phyloP scores from a whole-genome alignment of 2,888 invertebrate species.

The Nephrotoma flavescens region DNA sequence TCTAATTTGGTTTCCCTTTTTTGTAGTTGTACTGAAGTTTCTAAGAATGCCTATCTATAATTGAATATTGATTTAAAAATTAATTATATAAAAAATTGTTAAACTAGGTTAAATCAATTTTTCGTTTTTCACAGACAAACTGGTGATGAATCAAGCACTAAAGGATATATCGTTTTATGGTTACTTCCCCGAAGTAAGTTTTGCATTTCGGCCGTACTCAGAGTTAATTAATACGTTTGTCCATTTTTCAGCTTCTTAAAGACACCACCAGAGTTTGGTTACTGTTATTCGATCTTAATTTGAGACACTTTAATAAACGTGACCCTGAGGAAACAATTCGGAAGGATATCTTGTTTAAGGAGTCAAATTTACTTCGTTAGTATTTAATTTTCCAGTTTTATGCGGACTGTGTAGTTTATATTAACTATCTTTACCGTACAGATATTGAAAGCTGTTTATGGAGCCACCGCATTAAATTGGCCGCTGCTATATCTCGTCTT shows the following conservation, averaged over 20 bases:
- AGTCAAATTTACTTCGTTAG: conserved; percentile 23
- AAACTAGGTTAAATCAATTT: neutral
- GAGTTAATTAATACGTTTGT: neutral
- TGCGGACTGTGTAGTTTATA: neutral
- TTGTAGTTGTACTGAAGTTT: neutral
- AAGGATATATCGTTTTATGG: conserved; percentile 33
- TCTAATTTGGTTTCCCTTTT: neutral
- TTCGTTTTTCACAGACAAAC: conserved; percentile 30
- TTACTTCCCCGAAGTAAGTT: conserved; percentile 21
- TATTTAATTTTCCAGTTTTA: neutral
- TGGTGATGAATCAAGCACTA: conserved; percentile 34
- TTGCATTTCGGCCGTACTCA: neutral
- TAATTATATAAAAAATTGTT: neutral
- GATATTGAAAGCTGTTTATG: conserved; percentile 49
- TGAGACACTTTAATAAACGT: conserved; percentile 33
- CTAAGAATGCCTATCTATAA: neutral
- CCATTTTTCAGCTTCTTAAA: conserved; percentile 17
- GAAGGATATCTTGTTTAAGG: conserved; percentile 21
- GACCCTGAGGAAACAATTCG: conserved; percentile 21
- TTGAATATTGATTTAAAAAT: neutral
- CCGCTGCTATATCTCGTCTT: conserved; percentile 61
- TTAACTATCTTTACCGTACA: conserved; percentile 11
- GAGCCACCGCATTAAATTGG: conserved; percentile 49
- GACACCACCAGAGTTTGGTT: conserved; percentile 36
- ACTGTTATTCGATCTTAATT: conserved; percentile 39